These are phyloP conservation scores for Sminthurides bifidus DNA, from an alignment of 1,140 invertebrate species.

Conservation along the genomic window DNA sequence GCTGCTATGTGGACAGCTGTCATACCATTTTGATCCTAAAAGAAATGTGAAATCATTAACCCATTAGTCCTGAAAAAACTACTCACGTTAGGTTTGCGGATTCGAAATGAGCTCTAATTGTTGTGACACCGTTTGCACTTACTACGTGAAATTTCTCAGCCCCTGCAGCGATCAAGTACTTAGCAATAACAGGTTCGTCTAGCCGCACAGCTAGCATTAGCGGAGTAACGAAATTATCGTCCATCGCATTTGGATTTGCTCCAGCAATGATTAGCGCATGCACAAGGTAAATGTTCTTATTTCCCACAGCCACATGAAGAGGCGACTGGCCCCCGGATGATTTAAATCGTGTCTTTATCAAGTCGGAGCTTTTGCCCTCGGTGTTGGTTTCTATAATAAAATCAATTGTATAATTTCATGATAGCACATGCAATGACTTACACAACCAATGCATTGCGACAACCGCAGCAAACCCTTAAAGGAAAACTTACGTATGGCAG, in stretches of 20 bases:
- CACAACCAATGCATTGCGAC: too few relatives aligned
- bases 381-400: too few relatives aligned
- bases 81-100: too few relatives aligned
- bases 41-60: not conserved
- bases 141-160: conserved; percentile 3
- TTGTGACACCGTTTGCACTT: too few relatives aligned
- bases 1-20: not conserved
- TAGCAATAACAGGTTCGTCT: not conserved
- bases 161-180: conserved; percentile 6
- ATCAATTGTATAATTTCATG: too few relatives aligned
- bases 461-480: too few relatives aligned
- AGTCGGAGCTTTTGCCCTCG: too few relatives aligned
- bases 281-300: not conserved
- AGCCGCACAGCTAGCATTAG: not conserved
- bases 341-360: not conserved
- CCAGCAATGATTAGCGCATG: not conserved
- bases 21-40: not conserved
- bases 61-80: too few relatives aligned
- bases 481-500: too few relatives aligned
- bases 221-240: not conserved
- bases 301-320: not conserved
- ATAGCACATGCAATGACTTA: too few relatives aligned
- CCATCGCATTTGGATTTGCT: conserved; percentile 1
- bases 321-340: not conserved
- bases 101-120: too few relatives aligned